Conservation (phyloP, 2,888 invertebrate species). For the Chesias legatella region DNA sequence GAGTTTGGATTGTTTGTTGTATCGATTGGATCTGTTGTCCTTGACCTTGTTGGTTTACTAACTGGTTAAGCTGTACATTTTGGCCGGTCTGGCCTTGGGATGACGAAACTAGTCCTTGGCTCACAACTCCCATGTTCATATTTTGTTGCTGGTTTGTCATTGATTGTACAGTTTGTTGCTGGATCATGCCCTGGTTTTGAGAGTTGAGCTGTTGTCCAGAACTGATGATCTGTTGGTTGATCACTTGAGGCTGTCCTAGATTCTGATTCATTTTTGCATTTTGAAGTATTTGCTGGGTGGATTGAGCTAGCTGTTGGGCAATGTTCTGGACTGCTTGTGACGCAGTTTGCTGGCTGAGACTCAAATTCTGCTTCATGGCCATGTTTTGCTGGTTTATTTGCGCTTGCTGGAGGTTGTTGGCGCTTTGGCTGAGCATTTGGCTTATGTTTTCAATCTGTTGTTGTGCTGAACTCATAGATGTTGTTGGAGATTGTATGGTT, state of each 20-base stretch:
- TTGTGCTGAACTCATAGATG: constrained; percentile 80
- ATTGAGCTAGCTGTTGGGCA: constrained; percentile 69
- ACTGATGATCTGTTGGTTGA: constrained; percentile 69
- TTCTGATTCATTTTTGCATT: constrained; percentile 72
- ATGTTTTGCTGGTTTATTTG: constrained; percentile 68
- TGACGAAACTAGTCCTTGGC: constrained; percentile 62
- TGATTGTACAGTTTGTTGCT: constrained; percentile 70
- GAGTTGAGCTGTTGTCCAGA: constrained; percentile 73
- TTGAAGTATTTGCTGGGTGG: constrained; percentile 69
- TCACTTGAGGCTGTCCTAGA: constrained; percentile 64
- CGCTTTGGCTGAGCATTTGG: constrained; percentile 78
- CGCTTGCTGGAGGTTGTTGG: constrained; percentile 69
- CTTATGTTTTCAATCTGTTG: constrained; percentile 83
- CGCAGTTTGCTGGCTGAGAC: constrained; percentile 65
- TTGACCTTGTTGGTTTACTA: constrained; percentile 61
- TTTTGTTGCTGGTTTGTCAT: constrained; percentile 68
- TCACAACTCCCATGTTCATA: constrained; percentile 69
- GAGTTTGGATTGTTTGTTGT: constrained; percentile 67
- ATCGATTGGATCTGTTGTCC: constrained; percentile 76
- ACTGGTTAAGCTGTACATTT: constrained; percentile 67
- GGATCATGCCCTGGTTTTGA: constrained; percentile 62
- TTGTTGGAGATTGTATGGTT: constrained; percentile 57
- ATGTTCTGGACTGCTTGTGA: constrained; percentile 71
- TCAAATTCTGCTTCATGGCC: constrained; percentile 68
- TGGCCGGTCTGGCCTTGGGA: constrained; percentile 61